Conservation (phyloP, 2,797 vertebrate species). For the Glyptemys insculpta region DNA sequence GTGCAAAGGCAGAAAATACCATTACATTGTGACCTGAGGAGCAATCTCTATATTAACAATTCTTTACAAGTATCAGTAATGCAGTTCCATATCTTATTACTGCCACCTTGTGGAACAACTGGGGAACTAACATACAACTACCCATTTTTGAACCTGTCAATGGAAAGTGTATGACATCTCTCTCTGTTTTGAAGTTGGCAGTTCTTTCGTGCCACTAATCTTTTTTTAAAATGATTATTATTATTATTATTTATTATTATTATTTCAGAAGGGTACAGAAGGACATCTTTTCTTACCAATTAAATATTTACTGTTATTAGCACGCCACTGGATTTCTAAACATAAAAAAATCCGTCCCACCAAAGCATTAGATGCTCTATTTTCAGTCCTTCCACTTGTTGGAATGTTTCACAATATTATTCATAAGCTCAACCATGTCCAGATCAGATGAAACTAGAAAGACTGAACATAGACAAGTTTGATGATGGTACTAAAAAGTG, state of each 20-base stretch:
- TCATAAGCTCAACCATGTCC: background rate
- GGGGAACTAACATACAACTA: background rate
- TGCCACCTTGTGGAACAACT: slow-evolving; percentile 80
- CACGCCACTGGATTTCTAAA: background rate
- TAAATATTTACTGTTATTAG: background rate
- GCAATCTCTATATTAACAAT: background rate
- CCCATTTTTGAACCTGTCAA: too few species aligned
- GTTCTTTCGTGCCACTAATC: background rate
- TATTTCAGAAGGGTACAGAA: background rate
- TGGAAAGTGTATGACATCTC: accelerated
- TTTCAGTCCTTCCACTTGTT: background rate
- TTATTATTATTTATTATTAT: background rate
- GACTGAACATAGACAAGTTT: background rate
- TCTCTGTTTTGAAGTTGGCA: background rate
- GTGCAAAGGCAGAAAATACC: background rate
- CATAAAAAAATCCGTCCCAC: background rate
- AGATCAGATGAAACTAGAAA: background rate
- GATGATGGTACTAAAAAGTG: background rate
- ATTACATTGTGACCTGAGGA: background rate
- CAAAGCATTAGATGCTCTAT: background rate
- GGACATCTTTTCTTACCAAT: background rate
- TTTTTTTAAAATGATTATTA: background rate
- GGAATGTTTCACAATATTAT: background rate
- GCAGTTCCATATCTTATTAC: slow-evolving; percentile 41
- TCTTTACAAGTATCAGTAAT: background rate